phyloP scores from a whole-genome alignment of 2,888 invertebrate species.

The Drosophila atripex region DNA sequence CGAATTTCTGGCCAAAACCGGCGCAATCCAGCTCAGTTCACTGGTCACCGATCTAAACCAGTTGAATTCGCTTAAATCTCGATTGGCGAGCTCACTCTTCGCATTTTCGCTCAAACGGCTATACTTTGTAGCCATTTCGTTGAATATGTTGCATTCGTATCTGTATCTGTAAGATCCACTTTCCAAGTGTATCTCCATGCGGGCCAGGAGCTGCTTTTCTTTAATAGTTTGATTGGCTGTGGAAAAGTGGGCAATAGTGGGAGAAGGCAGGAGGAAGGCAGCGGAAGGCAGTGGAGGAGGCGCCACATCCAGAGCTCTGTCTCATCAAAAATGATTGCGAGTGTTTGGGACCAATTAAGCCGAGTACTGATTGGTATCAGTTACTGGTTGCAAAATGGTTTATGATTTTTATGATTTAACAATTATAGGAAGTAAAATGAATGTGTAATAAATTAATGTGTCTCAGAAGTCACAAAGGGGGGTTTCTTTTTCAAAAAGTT shows the following conservation, averaged over 20 bases:
- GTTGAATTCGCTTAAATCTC: slow-evolving; percentile 80
- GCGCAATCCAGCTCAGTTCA: slow-evolving; percentile 79
- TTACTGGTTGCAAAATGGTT: slow-evolving; percentile 29
- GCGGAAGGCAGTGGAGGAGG: slow-evolving; percentile 6
- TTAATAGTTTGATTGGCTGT: slow-evolving; percentile 37
- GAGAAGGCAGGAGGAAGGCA: slow-evolving; percentile 1
- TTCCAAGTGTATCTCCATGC: slow-evolving; percentile 10
- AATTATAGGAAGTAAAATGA: slow-evolving; percentile 11
- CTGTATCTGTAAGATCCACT: slow-evolving; percentile 10
- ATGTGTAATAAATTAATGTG: slow-evolving; percentile 30
- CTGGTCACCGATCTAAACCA: slow-evolving; percentile 79
- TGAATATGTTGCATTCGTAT: background rate
- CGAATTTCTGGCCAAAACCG: slow-evolving; percentile 75
- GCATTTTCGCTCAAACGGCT: slow-evolving; percentile 26
- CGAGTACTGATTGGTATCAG: slow-evolving; percentile 29
- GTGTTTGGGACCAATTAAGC: slow-evolving; percentile 37
- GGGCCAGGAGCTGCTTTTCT: slow-evolving; percentile 51
- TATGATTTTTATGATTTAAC: slow-evolving; percentile 35
- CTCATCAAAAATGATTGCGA: slow-evolving; percentile 36
- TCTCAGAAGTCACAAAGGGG: background rate
- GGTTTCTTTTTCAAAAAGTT: background rate
- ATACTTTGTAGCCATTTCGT: slow-evolving; percentile 13
- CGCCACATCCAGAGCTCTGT: slow-evolving; percentile 21
- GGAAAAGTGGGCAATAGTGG: slow-evolving; percentile 35
- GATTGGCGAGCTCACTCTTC: slow-evolving; percentile 46